phyloP scores from a whole-genome alignment of 2,888 invertebrate species.

The Lacanobia wlatinum region DNA sequence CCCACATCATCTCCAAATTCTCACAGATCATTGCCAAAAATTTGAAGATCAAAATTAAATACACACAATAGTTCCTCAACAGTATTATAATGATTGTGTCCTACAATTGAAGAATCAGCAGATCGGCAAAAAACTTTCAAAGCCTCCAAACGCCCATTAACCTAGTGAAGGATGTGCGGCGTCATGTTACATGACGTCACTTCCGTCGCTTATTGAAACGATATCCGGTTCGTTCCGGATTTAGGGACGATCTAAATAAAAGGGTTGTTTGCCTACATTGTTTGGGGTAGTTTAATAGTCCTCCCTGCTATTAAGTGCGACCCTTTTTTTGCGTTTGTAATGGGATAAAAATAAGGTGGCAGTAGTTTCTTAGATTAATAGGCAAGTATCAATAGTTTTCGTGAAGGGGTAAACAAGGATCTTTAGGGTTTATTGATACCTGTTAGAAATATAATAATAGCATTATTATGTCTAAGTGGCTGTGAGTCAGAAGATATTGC shows the following conservation, averaged over 20 bases:
- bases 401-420: slow-evolving; percentile 36
- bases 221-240: slow-evolving; percentile 76
- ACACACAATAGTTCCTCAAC: slow-evolving; percentile 21
- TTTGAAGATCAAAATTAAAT: not conserved
- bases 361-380: slow-evolving; percentile 28
- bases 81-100: slow-evolving; percentile 33
- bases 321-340: slow-evolving; percentile 55
- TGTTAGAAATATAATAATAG: not conserved
- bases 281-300: slow-evolving; percentile 61
- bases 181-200: slow-evolving; percentile 71
- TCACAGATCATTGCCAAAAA: slow-evolving; percentile 12
- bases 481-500: not conserved
- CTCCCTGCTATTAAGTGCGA: slow-evolving; percentile 30
- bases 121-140: slow-evolving; percentile 48
- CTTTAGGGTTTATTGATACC: slow-evolving; percentile 32
- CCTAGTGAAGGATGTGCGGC: slow-evolving; percentile 71
- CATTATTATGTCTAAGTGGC: not conserved
- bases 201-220: slow-evolving; percentile 72
- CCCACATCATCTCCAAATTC: not conserved
- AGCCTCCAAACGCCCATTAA: slow-evolving; percentile 65
- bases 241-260: slow-evolving; percentile 71
- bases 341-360: slow-evolving; percentile 45
- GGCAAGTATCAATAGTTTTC: slow-evolving; percentile 14
- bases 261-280: slow-evolving; percentile 70
- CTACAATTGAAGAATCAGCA: slow-evolving; percentile 21